A percentile compares a stretch with the other conserved stretches of the same genome.
Evolutionary conservation across 53 echinoderm and acorn worm species (phyloP).

Genomic region (Astropecten irregularis): DNA sequence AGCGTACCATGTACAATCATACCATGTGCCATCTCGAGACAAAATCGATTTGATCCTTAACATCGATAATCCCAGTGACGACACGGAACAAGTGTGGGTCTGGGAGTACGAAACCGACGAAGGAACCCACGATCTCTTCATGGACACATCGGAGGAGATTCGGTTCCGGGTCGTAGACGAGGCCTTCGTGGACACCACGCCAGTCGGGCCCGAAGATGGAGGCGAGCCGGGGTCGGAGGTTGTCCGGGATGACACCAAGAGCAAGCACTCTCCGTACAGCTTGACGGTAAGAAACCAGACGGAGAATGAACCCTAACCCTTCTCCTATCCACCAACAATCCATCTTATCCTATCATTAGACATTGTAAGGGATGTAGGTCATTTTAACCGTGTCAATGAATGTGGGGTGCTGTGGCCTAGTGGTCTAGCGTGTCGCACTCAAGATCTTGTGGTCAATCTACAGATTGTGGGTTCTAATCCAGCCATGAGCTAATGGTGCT

Average conservation of each 20-base stretch:
- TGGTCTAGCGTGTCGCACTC: too few relatives aligned
- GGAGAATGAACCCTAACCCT: too few relatives aligned
- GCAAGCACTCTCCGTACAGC: constrained; percentile 92
- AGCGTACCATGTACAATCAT: too few relatives aligned
- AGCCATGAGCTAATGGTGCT: too few relatives aligned
- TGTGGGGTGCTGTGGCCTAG: too few relatives aligned
- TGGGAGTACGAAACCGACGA: constrained; percentile 98
- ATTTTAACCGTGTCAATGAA: neutral
- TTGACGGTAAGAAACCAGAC: constrained; percentile 71
- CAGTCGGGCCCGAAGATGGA: constrained; percentile 87
- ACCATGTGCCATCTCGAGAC: too few relatives aligned
- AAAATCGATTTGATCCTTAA: too few relatives aligned
- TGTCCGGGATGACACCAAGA: constrained; percentile 51
- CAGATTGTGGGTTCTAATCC: too few relatives aligned
- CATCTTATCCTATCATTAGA: too few relatives aligned
- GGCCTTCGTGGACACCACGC: constrained; percentile 91
- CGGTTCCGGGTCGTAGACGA: constrained; percentile 89
- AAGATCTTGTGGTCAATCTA: too few relatives aligned
- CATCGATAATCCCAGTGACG: constrained; percentile 89
- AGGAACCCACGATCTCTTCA: constrained; percentile 93
- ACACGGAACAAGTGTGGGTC: constrained; percentile 96
- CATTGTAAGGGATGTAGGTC: neutral
- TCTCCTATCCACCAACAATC: too few relatives aligned
- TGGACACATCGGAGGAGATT: constrained; percentile 91
- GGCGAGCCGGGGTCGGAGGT: constrained; percentile 60